Conservation (phyloP, 2,888 invertebrate species). For the Eupithecia centaureata region DNA sequence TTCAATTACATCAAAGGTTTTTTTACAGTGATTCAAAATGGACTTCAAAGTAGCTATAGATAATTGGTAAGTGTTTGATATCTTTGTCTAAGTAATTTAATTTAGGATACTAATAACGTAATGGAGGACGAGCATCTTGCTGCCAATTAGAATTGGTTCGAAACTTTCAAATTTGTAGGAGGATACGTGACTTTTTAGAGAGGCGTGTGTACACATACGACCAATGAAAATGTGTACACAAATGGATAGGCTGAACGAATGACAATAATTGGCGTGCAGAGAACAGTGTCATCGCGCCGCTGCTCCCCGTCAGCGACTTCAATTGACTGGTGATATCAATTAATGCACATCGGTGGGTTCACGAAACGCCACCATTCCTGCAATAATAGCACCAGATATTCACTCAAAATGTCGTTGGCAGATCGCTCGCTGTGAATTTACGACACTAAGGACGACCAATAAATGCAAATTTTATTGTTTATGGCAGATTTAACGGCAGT, state of each 20-base stretch:
- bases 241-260: slow-evolving; percentile 67
- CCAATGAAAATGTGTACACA: slow-evolving; percentile 53
- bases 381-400: slow-evolving; percentile 72
- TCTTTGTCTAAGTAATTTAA: not conserved
- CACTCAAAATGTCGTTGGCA: slow-evolving; percentile 81
- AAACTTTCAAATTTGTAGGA: not conserved
- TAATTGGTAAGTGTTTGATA: not conserved
- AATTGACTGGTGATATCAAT: slow-evolving; percentile 80
- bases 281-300: slow-evolving; percentile 59
- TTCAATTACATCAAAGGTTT: slow-evolving; percentile 40
- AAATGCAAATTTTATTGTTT: slow-evolving; percentile 84
- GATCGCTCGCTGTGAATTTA: slow-evolving; percentile 77
- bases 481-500: slow-evolving; percentile 80
- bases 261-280: slow-evolving; percentile 72
- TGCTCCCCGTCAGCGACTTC: slow-evolving; percentile 65
- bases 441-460: slow-evolving; percentile 79
- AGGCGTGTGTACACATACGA: slow-evolving; percentile 22
- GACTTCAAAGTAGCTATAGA: not conserved
- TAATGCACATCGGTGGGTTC: slow-evolving; percentile 70
- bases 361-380: slow-evolving; percentile 68
- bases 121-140: not conserved
- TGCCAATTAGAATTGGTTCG: not conserved
- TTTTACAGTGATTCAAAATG: slow-evolving; percentile 28
- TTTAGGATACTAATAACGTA: not conserved
- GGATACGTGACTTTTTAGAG: not conserved